These are phyloP conservation scores for Dermatophagoides farinae DNA, from an alignment of 1,140 invertebrate genomes.

Conservation along the genomic window DNA sequence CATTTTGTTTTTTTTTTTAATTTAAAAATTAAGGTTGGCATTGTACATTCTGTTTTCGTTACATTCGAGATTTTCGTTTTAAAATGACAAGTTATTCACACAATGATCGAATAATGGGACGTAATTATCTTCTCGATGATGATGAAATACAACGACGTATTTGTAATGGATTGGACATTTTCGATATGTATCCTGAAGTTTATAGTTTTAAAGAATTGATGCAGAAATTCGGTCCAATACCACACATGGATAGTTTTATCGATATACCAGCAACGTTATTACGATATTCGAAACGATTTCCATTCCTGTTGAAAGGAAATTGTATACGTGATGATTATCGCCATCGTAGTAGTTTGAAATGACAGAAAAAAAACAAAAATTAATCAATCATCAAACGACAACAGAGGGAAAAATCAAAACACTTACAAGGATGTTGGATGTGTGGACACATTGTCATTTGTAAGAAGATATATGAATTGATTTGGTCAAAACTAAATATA, in stretches of 20 bases:
- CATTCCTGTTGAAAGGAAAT: neutral
- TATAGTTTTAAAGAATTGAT: slow-evolving; percentile 4
- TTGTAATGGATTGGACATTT: neutral
- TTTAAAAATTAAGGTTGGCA: neutral
- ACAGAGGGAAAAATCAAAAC: too few relatives aligned
- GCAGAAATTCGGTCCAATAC: neutral
- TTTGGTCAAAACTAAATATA: too few relatives aligned
- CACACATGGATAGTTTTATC: neutral
- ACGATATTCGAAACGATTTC: neutral
- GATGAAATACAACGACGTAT: slow-evolving; percentile 6
- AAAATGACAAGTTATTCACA: slow-evolving; percentile 11
- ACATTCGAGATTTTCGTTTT: slow-evolving; percentile 3
- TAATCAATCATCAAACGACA: too few relatives aligned
- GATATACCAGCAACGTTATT: neutral
- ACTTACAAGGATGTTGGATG: too few relatives aligned
- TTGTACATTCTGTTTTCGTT: slow-evolving; percentile 11
- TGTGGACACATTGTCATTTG: too few relatives aligned
- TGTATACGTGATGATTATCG: neutral
- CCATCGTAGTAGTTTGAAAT: neutral
- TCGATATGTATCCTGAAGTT: slow-evolving; percentile 11
- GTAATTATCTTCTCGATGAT: neutral
- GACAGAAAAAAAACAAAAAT: too few relatives aligned
- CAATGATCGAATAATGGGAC: neutral
- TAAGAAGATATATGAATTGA: too few relatives aligned
- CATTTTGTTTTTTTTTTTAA: neutral